Evolutionary conservation across 2,888 invertebrate genomes (phyloP), one percentile per base, ranked within the genome.

Genomic region (Eupithecia dodoneata): DNA sequence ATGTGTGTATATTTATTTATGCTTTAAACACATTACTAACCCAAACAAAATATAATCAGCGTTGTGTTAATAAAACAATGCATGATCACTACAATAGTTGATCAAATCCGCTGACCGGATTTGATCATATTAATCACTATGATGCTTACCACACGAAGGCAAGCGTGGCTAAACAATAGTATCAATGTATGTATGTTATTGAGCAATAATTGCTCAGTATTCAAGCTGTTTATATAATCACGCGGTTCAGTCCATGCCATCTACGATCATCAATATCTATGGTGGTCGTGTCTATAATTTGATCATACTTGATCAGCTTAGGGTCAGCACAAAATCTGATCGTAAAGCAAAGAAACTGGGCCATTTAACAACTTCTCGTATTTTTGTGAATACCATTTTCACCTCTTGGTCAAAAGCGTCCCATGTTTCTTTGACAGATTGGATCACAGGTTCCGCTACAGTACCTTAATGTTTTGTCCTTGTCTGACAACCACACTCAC

Each of bases 401-500:
- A 47, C 42, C 2, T 66, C 15, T 66, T 66, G 66, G 2, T 15
- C 66, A 30, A 44, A 47, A n/a, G 18, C n/a, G 66, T 47, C 69
- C 69, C n/a, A 63, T 44, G 81, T 84, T 82, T 82, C 85, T 84
- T 85, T 84, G 84, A 72, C 42, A 42, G 74, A 80, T 79, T 72
- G 71, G 45, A 9, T 72, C 72, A 71, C 52, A 9, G 18, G 74
- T 87, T 88, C 92, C 92, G 93, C 93, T 91, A 93, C 92, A 94
- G 89, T 91, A 89, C 90, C 90, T 87, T 86, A 87, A 76, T 85
- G 85, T 86, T 85, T 85, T 83, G 82, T 82, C 84, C 85, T 84
- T 85, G 79, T 77, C 78, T 76, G 79, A 90, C 89, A 94, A 94
- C 94, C 94, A 95, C 94, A 94, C 94, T 94, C 94, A 94, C 94